Evolutionary conservation across 2,888 invertebrate genomes (phyloP).

Genomic region (Meloe dianella): DNA sequence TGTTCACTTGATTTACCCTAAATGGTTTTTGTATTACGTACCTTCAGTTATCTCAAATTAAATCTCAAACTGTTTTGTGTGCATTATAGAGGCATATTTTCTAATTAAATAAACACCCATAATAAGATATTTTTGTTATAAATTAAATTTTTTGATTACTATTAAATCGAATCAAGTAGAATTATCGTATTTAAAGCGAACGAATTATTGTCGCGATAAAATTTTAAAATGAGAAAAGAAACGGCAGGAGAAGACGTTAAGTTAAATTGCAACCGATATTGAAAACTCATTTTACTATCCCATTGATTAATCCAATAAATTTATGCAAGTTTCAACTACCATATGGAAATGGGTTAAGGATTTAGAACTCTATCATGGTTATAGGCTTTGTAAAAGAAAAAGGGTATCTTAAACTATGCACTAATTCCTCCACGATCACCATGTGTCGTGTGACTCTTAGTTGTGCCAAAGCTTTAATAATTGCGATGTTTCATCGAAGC

Average conservation of each 20-base stretch:
- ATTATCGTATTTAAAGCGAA: not conserved
- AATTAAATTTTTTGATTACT: not conserved
- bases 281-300: not conserved
- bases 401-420: not conserved
- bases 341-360: not conserved
- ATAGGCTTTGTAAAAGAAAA: not conserved
- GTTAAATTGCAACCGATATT: not conserved
- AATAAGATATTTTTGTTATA: not conserved
- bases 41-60: slow-evolving; percentile 26
- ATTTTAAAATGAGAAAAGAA: not conserved
- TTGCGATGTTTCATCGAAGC: slow-evolving; percentile 22
- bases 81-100: slow-evolving; percentile 16
- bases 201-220: not conserved
- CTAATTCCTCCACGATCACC: slow-evolving; percentile 13
- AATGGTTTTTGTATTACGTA: slow-evolving; percentile 10
- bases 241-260: not conserved
- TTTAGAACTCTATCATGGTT: not conserved
- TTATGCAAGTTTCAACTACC: not conserved
- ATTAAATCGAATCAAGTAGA: not conserved
- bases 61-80: slow-evolving; percentile 24
- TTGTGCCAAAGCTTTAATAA: slow-evolving; percentile 34
- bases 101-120: slow-evolving; percentile 13
- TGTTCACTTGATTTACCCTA: slow-evolving; percentile 22
- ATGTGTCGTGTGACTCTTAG: slow-evolving; percentile 34
- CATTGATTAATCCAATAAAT: not conserved